A percentile compares a stretch with the other conserved stretches of the same genome.
Conservation (phyloP, 2,113 vertebrate species). For the Colossoma macropomum region DNA sequence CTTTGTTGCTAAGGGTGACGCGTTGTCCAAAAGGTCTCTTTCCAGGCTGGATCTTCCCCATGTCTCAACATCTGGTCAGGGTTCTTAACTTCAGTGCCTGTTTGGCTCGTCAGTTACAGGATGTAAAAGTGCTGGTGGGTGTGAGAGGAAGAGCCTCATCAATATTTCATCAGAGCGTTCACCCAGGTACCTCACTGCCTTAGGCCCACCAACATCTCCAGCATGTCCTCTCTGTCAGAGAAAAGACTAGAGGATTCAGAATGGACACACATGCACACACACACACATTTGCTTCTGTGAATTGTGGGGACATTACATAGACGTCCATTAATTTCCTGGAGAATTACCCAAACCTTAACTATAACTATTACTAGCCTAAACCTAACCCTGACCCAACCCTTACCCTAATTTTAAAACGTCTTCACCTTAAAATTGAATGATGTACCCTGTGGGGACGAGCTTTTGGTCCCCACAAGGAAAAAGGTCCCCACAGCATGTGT, state of each 20-base stretch:
- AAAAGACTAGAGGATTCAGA: not conserved
- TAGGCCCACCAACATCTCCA: not conserved
- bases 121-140: not conserved
- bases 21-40: not conserved
- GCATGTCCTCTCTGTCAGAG: constrained; percentile 14
- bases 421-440: too few species aligned
- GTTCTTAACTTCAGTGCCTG: not conserved
- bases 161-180: constrained; percentile 38
- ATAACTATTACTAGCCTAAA: too few species aligned
- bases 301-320: too few species aligned
- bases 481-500: too few species aligned
- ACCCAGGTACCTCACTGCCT: not conserved
- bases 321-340: not conserved
- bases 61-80: not conserved
- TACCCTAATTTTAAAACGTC: too few species aligned
- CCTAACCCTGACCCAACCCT: too few species aligned
- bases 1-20: not conserved
- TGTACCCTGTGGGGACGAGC: too few species aligned
- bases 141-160: not conserved
- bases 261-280: not conserved
- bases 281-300: too few species aligned
- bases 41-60: not conserved
- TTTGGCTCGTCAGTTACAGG: not conserved
- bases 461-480: too few species aligned
- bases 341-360: too few species aligned